phyloP scores from a whole-genome alignment of 2,797 vertebrate genomes.

The Ispidina picta region DNA sequence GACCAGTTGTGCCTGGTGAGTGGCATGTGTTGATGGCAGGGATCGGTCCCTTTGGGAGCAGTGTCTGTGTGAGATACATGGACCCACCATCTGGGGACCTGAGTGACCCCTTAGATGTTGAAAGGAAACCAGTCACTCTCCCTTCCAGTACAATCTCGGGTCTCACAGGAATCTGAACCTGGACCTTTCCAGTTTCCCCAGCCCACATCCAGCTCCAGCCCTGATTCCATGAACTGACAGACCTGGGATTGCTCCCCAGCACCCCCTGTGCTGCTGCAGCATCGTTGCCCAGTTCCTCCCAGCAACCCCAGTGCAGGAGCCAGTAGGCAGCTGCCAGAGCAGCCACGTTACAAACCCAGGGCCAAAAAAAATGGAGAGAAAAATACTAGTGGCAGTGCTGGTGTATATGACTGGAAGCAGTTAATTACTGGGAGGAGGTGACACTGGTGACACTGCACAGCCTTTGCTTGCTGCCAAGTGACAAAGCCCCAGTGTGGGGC shows the following conservation, averaged over 20 bases:
- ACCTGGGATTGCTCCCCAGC: fast-evolving
- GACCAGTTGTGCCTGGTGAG: fast-evolving
- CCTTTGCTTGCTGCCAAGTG: not conserved
- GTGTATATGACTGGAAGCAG: not conserved
- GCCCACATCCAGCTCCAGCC: not conserved
- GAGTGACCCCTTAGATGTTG: fast-evolving
- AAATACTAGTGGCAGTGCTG: not conserved
- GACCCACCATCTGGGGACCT: not conserved
- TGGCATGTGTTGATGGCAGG: not conserved
- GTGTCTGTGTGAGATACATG: not conserved
- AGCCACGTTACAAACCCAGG: fast-evolving
- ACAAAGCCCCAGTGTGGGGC: not conserved
- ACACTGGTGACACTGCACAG: fast-evolving
- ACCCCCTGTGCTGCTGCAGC: fast-evolving
- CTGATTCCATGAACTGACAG: fast-evolving
- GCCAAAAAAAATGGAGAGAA: not conserved
- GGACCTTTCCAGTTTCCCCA: not conserved
- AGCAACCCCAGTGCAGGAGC: not conserved
- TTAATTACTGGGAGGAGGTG: not conserved
- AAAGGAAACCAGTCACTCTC: not conserved
- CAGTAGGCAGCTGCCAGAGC: not conserved
- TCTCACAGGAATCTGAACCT: not conserved
- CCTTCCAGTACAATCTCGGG: not conserved
- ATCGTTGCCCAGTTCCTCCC: fast-evolving
- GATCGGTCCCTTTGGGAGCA: not conserved